Base-by-base conservation (phyloP, 2,888 invertebrate species). In the Scrobipalpa costella region DNA sequence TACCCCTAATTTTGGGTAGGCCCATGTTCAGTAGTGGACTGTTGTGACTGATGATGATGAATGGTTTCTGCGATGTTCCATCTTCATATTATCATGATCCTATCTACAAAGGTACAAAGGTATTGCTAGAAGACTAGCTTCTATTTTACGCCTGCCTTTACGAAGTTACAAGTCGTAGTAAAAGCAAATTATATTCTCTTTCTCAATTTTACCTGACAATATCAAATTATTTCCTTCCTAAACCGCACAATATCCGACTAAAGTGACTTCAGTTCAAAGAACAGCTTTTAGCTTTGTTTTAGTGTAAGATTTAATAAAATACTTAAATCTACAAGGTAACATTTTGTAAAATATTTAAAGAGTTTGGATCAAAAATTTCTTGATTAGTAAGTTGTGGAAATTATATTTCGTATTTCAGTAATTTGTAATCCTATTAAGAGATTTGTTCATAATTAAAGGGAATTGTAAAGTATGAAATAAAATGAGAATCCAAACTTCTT, bases 181-280 rank as follows among this genome's bases (percentile, higher is more conserved):
- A 19, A 62, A 70, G 11, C n/a, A 60, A 60, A 49, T 60, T 27
- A 1, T 15, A 60, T 58, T 65, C 64, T 64, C 61, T 59, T 67
- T 68, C 63, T 64, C 64, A 59, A 68, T 66, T 69, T 68, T 70
- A 60, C 68, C 65, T 64, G 63, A 63, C 65, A 66, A 66, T 74
- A 79, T 77, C 76, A 66, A 71, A 71, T 80, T 75, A 74, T 75
- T 71, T 73, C 71, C 68, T 63, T 34, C 61, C 68, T 69, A 73
- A 74, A 71, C 69, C 72, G 66, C 63, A 67, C 69, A 64, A 68
- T 69, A 70, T 73, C 72, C 74, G 77, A 77, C n/a, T 74, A 70
- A n/a, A n/a, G n/a, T n/a, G n/a, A n/a, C n/a, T n/a, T 74, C 67
- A 67, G 68, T 70, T 76, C 71, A 80, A 80, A 82, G 74, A 72